Conservation (phyloP, 1,140 invertebrate genomes). For the Zaprionus africanus region DNA sequence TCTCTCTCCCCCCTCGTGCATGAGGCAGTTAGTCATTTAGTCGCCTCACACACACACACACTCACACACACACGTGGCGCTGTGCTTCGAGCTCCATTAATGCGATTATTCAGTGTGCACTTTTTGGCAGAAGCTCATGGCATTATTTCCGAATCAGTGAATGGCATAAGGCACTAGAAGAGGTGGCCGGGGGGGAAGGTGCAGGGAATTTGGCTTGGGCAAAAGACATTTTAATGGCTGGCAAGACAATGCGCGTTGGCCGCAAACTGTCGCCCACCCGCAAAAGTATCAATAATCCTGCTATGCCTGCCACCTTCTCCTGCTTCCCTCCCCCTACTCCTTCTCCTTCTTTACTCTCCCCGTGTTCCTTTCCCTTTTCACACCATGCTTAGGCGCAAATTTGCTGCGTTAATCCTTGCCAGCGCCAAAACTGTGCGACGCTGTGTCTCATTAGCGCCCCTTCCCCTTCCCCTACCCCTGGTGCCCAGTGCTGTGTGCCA, state of each 20-base stretch:
- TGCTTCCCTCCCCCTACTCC: not conserved
- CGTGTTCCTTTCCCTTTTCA: conserved; percentile 42
- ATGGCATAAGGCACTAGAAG: conserved; percentile 63
- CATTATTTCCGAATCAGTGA: conserved; percentile 83
- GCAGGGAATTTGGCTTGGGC: not conserved
- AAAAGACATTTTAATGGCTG: conserved; percentile 79
- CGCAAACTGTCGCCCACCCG: conserved; percentile 16
- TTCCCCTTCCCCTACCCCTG: not conserved
- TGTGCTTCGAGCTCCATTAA: conserved; percentile 53
- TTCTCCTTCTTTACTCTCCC: not conserved
- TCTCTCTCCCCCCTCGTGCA: not conserved
- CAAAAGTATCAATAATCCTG: conserved; percentile 56
- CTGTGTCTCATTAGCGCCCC: conserved; percentile 69
- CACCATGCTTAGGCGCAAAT: conserved; percentile 76
- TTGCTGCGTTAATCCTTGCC: conserved; percentile 71
- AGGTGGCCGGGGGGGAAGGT: not conserved
- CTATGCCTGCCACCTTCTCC: conserved; percentile 39
- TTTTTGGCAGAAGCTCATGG: conserved; percentile 78
- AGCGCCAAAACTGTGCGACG: conserved; percentile 38
- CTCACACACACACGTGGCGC: conserved; percentile 70
- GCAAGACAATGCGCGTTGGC: conserved; percentile 55
- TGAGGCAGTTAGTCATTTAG: conserved; percentile 57
- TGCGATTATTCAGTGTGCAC: conserved; percentile 81
- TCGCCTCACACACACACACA: conserved; percentile 60
- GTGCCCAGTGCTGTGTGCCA: conserved; percentile 39